Percentiles rank a stretch among this genome's conserved stretches.
phyloP scores from a whole-genome alignment of 1,140 invertebrate genomes.

The Drosophila funebris region DNA sequence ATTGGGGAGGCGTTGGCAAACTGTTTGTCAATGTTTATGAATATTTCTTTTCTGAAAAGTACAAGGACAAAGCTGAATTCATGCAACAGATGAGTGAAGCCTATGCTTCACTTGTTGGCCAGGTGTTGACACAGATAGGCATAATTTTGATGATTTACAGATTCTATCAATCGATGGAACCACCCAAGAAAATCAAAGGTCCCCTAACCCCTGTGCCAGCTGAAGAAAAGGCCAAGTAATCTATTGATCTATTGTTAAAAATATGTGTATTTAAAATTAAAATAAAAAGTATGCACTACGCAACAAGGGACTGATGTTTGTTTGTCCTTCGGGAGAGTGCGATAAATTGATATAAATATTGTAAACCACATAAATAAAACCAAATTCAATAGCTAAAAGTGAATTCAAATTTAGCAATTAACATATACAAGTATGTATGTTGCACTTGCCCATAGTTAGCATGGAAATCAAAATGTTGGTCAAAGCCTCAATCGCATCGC shows the following conservation, averaged over 20 bases:
- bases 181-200: neutral
- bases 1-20: neutral
- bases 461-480: constrained; percentile 66
- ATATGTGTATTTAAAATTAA: constrained; percentile 4
- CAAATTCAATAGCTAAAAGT: constrained; percentile 53
- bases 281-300: constrained; percentile 12
- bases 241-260: neutral
- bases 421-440: neutral
- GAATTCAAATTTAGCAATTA: neutral
- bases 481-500: constrained; percentile 59
- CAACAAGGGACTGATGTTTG: neutral
- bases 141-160: constrained; percentile 15
- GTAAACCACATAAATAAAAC: constrained; percentile 58
- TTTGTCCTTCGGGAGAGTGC: neutral
- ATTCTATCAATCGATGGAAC: neutral
- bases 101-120: neutral
- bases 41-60: neutral
- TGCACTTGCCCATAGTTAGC: constrained; percentile 51
- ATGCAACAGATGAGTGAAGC: neutral
- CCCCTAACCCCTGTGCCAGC: neutral
- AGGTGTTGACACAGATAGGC: constrained; percentile 7
- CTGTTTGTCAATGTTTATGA: neutral
- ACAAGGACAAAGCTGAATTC: constrained; percentile 1
- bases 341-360: constrained; percentile 43
- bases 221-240: neutral